These are phyloP conservation scores for Myotis daubentonii DNA, from an alignment of 2,797 vertebrate genomes.

Conservation along the genomic window DNA sequence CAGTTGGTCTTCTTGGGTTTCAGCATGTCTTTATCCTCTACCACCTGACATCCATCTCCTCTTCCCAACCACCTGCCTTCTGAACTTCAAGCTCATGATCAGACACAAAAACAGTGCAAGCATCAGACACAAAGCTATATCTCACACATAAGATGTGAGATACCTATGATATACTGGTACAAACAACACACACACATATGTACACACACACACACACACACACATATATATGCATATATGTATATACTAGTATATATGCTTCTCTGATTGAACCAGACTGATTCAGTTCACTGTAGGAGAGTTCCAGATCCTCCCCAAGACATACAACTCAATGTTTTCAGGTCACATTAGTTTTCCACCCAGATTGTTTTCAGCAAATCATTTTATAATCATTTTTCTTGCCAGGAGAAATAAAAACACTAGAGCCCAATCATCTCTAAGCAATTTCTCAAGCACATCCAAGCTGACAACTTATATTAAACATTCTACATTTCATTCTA, in stretches of 20 bases:
- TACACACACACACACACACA: too few relatives aligned
- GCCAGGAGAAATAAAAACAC: not conserved
- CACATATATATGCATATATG: too few relatives aligned
- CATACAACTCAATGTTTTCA: not conserved
- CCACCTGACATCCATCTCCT: not conserved
- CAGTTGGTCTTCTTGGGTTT: not conserved
- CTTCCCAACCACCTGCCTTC: not conserved
- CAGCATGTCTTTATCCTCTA: not conserved
- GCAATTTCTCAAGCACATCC: slow-evolving; percentile 13
- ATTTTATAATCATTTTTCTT: not conserved
- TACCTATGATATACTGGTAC: not conserved
- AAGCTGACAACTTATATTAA: not conserved
- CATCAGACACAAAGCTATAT: not conserved
- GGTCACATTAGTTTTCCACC: not conserved
- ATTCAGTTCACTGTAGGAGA: not conserved
- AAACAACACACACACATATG: too few relatives aligned
- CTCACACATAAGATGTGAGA: not conserved
- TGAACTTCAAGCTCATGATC: not conserved
- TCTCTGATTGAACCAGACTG: not conserved
- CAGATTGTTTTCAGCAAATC: not conserved
- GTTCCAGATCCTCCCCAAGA: not conserved
- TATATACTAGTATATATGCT: not conserved
- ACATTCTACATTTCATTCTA: not conserved
- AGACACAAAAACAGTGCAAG: not conserved
- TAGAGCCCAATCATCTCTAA: not conserved